Evolutionary conservation across 2,113 vertebrate species (phyloP).

Genomic region (Lates calcarifer): DNA sequence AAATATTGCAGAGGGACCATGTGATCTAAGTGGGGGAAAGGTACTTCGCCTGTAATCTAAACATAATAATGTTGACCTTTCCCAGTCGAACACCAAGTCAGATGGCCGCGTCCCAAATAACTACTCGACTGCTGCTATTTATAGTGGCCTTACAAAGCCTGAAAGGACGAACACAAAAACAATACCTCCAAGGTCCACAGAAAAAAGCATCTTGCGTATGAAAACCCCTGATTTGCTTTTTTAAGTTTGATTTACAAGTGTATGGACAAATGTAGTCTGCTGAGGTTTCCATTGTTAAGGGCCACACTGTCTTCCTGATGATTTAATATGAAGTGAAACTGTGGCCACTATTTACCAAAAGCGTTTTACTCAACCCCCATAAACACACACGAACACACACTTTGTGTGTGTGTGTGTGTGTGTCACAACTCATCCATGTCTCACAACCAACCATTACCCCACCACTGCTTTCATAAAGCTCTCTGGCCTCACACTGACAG

Average conservation of each 20-base stretch:
- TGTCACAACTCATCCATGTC: constrained; percentile 50
- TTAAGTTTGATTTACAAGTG: constrained; percentile 21
- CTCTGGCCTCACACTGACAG: constrained; percentile 8
- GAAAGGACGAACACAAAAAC: constrained; percentile 17
- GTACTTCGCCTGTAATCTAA: constrained; percentile 68
- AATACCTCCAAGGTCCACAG: not conserved
- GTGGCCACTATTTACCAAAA: constrained; percentile 16
- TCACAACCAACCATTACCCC: constrained; percentile 15
- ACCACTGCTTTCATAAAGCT: constrained; percentile 15
- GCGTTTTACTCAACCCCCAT: constrained; percentile 24
- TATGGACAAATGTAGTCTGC: not conserved
- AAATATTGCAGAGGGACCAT: constrained; percentile 52
- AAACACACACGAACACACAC: constrained; percentile 6
- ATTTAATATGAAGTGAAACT: constrained; percentile 11
- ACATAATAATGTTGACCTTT: constrained; percentile 78
- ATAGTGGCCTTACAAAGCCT: constrained; percentile 57
- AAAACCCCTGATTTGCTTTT: not conserved
- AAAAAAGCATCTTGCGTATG: not conserved
- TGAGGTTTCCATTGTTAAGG: not conserved
- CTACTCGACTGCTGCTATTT: constrained; percentile 65
- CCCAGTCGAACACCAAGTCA: constrained; percentile 50
- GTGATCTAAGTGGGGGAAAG: constrained; percentile 81
- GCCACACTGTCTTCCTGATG: not conserved
- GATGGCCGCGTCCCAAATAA: constrained; percentile 62
- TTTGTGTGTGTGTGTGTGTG: too few relatives aligned